Evolutionary conservation across 2,888 invertebrate species (phyloP).

Genomic region (Agrotis puta): DNA sequence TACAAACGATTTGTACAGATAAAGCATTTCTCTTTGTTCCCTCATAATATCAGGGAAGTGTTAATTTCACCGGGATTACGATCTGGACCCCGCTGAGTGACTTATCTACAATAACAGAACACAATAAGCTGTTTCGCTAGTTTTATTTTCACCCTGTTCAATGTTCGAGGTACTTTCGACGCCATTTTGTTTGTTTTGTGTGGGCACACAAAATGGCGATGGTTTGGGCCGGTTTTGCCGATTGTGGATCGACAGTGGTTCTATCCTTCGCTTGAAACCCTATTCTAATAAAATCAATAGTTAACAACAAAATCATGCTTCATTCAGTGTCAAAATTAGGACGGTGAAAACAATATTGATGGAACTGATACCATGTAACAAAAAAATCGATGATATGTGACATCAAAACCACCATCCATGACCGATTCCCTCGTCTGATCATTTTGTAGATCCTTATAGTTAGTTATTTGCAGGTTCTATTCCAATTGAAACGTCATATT

Average conservation of each 20-base stretch:
- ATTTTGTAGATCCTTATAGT: neutral
- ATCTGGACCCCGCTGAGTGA: slow-evolving; percentile 62
- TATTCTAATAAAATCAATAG: neutral
- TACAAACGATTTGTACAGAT: slow-evolving; percentile 19
- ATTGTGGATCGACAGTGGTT: neutral
- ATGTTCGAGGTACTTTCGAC: slow-evolving; percentile 42
- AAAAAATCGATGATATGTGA: neutral
- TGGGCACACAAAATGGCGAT: slow-evolving; percentile 38
- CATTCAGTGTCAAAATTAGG: too few species aligned
- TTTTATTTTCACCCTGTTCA: slow-evolving; percentile 56
- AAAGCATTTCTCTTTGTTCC: slow-evolving; percentile 28
- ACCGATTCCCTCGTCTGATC: neutral
- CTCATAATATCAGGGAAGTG: slow-evolving; percentile 49
- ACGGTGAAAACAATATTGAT: neutral
- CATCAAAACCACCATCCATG: neutral
- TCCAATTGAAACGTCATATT: neutral
- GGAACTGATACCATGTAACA: neutral
- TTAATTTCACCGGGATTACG: slow-evolving; percentile 60
- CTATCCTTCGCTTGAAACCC: neutral
- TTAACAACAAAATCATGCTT: neutral
- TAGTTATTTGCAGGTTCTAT: neutral
- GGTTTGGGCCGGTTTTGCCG: neutral
- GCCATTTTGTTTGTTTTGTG: slow-evolving; percentile 55
- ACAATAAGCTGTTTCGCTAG: slow-evolving; percentile 52
- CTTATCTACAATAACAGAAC: slow-evolving; percentile 62